A percentile compares a stretch with the other conserved stretches of the same genome.
Conservation (phyloP, 92 coral and sea anemone genomes). For the Palythoa grandiflora region DNA sequence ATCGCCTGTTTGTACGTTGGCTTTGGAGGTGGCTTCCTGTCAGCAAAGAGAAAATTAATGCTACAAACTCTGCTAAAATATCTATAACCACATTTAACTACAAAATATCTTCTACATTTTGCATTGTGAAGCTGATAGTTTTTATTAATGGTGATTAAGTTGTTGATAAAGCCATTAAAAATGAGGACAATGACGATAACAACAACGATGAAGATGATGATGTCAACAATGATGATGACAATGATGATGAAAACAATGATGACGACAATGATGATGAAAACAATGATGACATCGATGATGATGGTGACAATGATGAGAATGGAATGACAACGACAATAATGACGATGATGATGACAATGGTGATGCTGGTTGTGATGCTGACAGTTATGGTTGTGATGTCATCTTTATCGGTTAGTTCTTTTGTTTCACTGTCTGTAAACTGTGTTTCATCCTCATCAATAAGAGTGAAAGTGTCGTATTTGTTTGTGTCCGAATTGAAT, state of each 20-base stretch:
- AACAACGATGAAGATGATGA: background rate
- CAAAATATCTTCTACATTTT: background rate
- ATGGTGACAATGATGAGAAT: too few species aligned
- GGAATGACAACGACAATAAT: too few species aligned
- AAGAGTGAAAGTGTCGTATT: too few species aligned
- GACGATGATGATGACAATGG: too few species aligned
- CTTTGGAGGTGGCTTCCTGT: slow-evolving; percentile 73
- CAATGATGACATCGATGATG: too few species aligned
- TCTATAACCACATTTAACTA: background rate
- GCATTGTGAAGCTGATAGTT: background rate
- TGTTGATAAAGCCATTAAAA: background rate
- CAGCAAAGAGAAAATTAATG: background rate
- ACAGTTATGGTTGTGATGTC: too few species aligned
- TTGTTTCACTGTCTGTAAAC: too few species aligned
- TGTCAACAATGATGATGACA: background rate
- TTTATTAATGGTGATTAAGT: background rate
- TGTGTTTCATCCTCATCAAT: too few species aligned
- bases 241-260: background rate
- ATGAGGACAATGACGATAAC: background rate
- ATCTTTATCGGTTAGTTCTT: too few species aligned
- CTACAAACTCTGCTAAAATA: background rate
- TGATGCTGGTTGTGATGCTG: too few species aligned
- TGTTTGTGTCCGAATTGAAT: too few species aligned
- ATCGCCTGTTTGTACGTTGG: slow-evolving; percentile 80
- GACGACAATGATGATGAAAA: background rate